These are phyloP conservation scores for Bradypus variegatus DNA, from an alignment of 2,797 vertebrate genomes.

Conservation along the genomic window DNA sequence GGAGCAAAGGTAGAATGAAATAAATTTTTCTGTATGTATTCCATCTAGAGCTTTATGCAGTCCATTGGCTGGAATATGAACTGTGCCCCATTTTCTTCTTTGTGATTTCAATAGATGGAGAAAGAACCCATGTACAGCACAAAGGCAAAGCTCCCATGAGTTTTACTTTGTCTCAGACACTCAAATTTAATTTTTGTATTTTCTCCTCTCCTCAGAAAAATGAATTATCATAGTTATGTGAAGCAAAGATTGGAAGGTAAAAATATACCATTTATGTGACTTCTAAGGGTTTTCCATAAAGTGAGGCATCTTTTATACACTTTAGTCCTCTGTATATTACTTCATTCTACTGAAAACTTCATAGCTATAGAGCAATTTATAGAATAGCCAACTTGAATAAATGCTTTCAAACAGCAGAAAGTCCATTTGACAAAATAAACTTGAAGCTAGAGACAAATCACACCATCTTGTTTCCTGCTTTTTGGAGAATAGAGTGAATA, in stretches of 20 bases:
- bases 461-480: neutral
- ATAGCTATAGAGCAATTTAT: neutral
- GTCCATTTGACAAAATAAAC: neutral
- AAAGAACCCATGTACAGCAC: neutral
- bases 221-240: neutral
- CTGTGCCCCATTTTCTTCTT: neutral
- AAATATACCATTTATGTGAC: neutral
- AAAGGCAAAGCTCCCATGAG: neutral
- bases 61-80: neutral
- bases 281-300: neutral
- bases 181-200: conserved; percentile 20
- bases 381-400: neutral
- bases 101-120: neutral
- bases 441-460: neutral
- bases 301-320: neutral
- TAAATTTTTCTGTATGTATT: neutral
- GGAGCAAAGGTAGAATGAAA: neutral
- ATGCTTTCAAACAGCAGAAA: neutral
- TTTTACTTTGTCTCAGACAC: neutral
- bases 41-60: neutral
- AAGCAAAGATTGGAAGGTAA: neutral
- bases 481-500: neutral
- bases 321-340: neutral
- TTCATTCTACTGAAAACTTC: conserved; percentile 12
- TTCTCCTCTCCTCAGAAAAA: neutral